phyloP scores from a whole-genome alignment of 1,140 invertebrate species.

The Eumeta japonica region DNA sequence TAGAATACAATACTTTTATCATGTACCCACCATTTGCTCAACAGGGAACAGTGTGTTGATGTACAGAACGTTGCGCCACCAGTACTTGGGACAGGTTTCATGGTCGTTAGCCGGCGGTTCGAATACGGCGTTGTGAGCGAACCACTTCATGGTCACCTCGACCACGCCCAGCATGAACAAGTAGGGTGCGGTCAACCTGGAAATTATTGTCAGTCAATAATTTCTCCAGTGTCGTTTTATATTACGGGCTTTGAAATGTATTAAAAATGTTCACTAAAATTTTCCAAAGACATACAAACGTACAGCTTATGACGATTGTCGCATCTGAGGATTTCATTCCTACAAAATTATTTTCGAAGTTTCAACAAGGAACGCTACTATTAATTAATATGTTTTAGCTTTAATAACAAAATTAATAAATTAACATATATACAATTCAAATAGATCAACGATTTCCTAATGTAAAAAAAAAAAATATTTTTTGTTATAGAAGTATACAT shows the following conservation, averaged over 20 bases:
- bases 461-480: too few species aligned
- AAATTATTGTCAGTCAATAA: conserved; percentile 13
- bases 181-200: conserved; percentile 78
- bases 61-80: conserved; percentile 83
- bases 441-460: too few species aligned
- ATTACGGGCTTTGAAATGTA: too few species aligned
- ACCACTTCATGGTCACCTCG: conserved; percentile 79
- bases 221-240: neutral
- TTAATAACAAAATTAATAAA: too few species aligned
- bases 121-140: conserved; percentile 76
- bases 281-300: neutral
- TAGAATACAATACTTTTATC: neutral
- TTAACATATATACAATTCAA: too few species aligned
- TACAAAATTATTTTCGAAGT: too few species aligned
- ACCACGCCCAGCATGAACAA: conserved; percentile 78
- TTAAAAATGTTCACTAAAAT: neutral
- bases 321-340: too few species aligned
- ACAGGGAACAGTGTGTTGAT: conserved; percentile 83
- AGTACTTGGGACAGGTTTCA: conserved; percentile 77
- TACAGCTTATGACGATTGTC: too few species aligned
- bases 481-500: too few species aligned
- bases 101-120: conserved; percentile 79
- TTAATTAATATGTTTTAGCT: too few species aligned
- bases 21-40: conserved; percentile 73
- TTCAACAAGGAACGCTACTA: too few species aligned